A percentile compares a stretch with the other conserved stretches of the same genome.
Conservation (phyloP, 2,113 vertebrate genomes). For the Cynocephalus volans region DNA sequence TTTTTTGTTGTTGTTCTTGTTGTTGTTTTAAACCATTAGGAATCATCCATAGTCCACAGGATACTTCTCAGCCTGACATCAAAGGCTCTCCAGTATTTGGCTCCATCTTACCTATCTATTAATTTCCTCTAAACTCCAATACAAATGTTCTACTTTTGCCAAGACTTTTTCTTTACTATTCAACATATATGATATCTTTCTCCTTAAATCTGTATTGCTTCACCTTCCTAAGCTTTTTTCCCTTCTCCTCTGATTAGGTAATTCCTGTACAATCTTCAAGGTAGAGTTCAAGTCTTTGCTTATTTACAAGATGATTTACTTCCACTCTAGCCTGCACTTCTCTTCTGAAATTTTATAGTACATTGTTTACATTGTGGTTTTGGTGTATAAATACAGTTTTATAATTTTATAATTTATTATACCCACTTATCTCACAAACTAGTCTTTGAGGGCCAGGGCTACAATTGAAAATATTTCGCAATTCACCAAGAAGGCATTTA, state of each 20-base stretch:
- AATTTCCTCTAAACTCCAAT: conserved; percentile 39
- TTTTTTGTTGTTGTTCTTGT: too few species aligned
- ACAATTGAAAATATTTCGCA: conserved; percentile 28
- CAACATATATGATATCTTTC: not conserved
- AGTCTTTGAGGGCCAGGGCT: not conserved
- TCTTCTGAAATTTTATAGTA: conserved; percentile 1
- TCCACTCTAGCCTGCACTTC: not conserved
- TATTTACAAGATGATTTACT: not conserved
- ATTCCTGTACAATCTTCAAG: conserved; percentile 1
- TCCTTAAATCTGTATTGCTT: not conserved
- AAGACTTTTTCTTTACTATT: not conserved
- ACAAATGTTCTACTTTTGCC: not conserved
- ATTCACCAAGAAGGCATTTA: conserved; percentile 45
- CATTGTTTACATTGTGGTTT: not conserved
- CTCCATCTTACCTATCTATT: not conserved
- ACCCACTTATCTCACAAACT: conserved; percentile 51
- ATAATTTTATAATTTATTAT: conserved; percentile 19
- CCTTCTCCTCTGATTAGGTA: conserved; percentile 5
- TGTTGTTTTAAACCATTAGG: not conserved
- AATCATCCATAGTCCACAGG: not conserved
- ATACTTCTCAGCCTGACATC: not conserved
- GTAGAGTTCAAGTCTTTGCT: not conserved
- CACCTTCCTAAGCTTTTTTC: not conserved
- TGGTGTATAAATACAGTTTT: not conserved
- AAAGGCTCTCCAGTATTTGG: not conserved